phyloP scores from a whole-genome alignment of 2,888 invertebrate genomes.

The Keiferia lycopersicella region DNA sequence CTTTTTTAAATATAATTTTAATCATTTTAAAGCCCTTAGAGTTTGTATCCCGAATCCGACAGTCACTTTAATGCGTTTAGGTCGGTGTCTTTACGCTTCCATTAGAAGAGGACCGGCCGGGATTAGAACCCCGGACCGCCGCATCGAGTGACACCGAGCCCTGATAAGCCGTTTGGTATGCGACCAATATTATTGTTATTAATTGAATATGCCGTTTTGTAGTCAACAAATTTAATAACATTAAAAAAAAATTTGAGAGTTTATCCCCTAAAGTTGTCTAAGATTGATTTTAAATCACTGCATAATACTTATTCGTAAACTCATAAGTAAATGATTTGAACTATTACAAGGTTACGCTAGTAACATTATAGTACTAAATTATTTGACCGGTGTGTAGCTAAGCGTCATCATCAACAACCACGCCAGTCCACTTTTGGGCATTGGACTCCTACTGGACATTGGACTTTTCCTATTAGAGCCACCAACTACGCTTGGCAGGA shows the following conservation, averaged over 20 bases:
- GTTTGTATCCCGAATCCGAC: conserved; percentile 50
- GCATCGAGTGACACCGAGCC: conserved; percentile 10
- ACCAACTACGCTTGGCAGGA: too few relatives aligned
- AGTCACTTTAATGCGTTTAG: conserved; percentile 63
- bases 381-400: too few relatives aligned
- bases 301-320: neutral
- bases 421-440: too few relatives aligned
- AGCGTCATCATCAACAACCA: too few relatives aligned
- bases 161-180: conserved; percentile 25
- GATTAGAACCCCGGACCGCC: conserved; percentile 43
- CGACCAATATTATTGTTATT: conserved; percentile 21
- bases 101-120: conserved; percentile 51
- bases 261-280: neutral
- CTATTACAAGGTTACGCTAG: neutral
- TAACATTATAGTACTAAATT: too few relatives aligned
- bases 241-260: neutral
- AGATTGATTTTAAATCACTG: neutral
- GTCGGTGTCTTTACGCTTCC: conserved; percentile 66
- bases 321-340: too few relatives aligned
- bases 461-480: too few relatives aligned
- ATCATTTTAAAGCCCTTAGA: neutral
- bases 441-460: too few relatives aligned
- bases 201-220: conserved; percentile 21
- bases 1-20: too few relatives aligned
- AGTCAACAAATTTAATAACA: neutral